These are phyloP conservation scores for Plutomurus gul DNA, from an alignment of 1,140 invertebrate species.

Conservation along the genomic window DNA sequence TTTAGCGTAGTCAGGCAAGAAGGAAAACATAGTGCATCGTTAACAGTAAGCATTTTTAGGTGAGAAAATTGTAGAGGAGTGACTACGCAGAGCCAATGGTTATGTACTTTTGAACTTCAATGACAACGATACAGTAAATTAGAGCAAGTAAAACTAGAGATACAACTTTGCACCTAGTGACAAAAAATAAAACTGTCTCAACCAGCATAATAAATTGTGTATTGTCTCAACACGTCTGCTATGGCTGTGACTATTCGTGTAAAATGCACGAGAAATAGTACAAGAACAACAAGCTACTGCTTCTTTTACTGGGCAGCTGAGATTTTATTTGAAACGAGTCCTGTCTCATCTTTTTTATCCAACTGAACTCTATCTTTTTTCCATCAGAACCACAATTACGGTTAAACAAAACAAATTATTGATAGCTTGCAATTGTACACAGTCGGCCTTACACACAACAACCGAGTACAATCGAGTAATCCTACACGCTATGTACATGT, in stretches of 20 bases:
- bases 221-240: background rate
- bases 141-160: background rate
- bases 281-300: too few relatives aligned
- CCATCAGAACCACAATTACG: constrained; percentile 1
- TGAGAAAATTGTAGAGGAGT: too few relatives aligned
- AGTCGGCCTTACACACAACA: too few relatives aligned
- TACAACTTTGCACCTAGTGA: background rate
- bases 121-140: background rate
- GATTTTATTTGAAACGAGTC: background rate
- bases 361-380: constrained; percentile 17
- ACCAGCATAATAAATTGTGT: background rate
- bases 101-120: too few relatives aligned
- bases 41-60: background rate
- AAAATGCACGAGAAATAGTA: too few relatives aligned
- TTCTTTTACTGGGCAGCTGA: too few relatives aligned
- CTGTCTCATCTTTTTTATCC: background rate
- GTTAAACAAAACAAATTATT: constrained; percentile 26
- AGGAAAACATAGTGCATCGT: background rate
- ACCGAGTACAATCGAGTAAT: too few relatives aligned
- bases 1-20: background rate
- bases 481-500: too few relatives aligned
- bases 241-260: background rate
- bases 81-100: too few relatives aligned
- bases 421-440: background rate
- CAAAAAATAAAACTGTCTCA: constrained; percentile 14